Evolutionary conservation across 2,888 invertebrate genomes (phyloP).

Genomic region (Drosophila testacea): DNA sequence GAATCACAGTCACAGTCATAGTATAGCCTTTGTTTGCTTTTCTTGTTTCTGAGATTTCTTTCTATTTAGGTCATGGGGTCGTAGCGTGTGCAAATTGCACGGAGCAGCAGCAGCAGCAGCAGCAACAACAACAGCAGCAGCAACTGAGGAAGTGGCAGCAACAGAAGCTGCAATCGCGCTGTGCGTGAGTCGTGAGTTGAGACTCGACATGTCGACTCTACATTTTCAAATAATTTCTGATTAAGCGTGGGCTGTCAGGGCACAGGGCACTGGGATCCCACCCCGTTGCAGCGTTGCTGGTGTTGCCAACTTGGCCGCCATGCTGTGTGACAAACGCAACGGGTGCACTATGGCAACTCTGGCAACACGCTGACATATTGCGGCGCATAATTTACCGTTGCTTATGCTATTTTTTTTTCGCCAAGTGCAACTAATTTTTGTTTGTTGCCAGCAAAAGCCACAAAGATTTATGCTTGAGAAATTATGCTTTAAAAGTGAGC

Average conservation of each 20-base stretch:
- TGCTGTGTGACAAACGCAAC: conserved; percentile 79
- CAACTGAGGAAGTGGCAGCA: conserved; percentile 7
- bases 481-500: conserved; percentile 79
- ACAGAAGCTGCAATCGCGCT: conserved; percentile 43
- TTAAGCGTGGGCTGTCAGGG: conserved; percentile 60
- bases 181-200: conserved; percentile 60
- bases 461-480: conserved; percentile 74
- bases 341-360: conserved; percentile 70
- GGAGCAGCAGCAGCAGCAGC: conserved; percentile 22
- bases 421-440: conserved; percentile 80
- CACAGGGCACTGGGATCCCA: background rate
- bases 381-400: conserved; percentile 78
- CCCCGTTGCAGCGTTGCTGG: conserved; percentile 1
- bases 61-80: conserved; percentile 74
- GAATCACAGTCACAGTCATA: conserved; percentile 30
- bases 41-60: conserved; percentile 63
- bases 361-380: conserved; percentile 77
- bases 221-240: conserved; percentile 80
- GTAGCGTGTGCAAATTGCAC: conserved; percentile 78
- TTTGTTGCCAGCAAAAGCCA: conserved; percentile 70
- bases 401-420: conserved; percentile 47
- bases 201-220: conserved; percentile 75
- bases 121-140: conserved; percentile 14
- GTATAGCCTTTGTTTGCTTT: conserved; percentile 41
- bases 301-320: conserved; percentile 45